Base-by-base conservation (phyloP, 1,140 invertebrate species). In the Drosophila takahashii region DNA sequence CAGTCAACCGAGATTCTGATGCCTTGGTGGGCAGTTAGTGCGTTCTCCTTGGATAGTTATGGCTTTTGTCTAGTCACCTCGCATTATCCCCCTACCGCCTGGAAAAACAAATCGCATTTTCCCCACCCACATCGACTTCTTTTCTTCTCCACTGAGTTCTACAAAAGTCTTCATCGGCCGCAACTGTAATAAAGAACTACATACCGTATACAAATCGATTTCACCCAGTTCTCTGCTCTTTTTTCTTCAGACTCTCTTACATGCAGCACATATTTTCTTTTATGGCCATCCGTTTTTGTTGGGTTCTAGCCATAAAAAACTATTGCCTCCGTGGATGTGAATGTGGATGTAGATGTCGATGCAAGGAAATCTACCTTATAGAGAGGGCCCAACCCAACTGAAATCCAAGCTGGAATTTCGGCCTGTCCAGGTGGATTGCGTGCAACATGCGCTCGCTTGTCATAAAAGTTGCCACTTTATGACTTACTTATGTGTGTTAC, bases 401-500 rank as follows among this genome's bases (percentile, higher is more conserved):
- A 56, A 54, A 54, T 60, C 47, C 22, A 57, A 50, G 52, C 18
- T 15, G 16, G 48, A 67, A 54, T 56, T 77, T 59, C 32, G 73
- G 37, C 44, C 54, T 52, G 37, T 59, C 36, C 47, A 47, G n/a
- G 34, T 18, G 77, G 77, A 76, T 87, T 78, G 83, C 83, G 83
- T 89, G 83, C 83, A 83, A 77, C 84, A 89, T 87, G 85, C 65
- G 65, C 65, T 48, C 65, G 76, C 65, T 83, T 86, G 79, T 86
- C 83, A 87, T 89, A 89, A 87, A 87, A 59, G 64, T 84, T 84
- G 80, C 56, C 84, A 79, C 72, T 89, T 87, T 89, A 89, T 87
- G 79, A 79, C 83, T 87, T 87, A 89, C 79, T 87, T 73, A 69
- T 58, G 60, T 72, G 59, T 56, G 22, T 22, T 22, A 9, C 7